These are phyloP conservation scores for Acheta domesticus DNA, from an alignment of 2,888 invertebrate species.

Conservation along the genomic window DNA sequence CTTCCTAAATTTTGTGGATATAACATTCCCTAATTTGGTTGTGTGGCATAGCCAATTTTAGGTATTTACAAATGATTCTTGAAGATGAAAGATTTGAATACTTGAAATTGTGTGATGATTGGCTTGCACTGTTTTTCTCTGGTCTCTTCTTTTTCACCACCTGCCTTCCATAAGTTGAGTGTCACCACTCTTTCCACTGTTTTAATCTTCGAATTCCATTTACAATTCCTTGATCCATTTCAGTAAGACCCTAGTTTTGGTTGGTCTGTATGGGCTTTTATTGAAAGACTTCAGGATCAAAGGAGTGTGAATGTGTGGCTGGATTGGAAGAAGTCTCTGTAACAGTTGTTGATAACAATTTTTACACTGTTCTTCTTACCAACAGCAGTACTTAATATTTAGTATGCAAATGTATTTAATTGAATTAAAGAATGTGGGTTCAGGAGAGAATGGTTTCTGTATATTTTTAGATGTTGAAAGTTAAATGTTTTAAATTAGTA, in stretches of 20 bases:
- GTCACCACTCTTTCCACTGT: not conserved
- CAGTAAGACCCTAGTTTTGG: not conserved
- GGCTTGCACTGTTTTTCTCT: not conserved
- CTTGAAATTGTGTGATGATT: not conserved
- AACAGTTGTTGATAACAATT: not conserved
- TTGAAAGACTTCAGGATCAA: conserved; percentile 5
- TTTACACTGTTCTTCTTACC: not conserved
- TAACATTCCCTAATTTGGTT: no score
- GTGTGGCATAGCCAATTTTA: no score
- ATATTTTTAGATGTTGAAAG: not conserved
- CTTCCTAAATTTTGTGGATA: not conserved
- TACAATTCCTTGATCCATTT: not conserved
- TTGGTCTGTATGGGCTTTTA: conserved; percentile 18
- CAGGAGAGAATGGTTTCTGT: not conserved
- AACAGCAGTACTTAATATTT: not conserved
- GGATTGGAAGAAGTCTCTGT: not conserved
- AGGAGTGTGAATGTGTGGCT: conserved; percentile 1
- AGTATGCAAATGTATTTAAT: not conserved
- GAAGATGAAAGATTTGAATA: not conserved
- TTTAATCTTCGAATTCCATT: not conserved
- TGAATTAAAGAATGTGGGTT: not conserved
- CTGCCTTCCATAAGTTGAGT: not conserved
- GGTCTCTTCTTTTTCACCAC: conserved; percentile 18
- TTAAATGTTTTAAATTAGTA: not conserved
- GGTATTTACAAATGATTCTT: no score